Evolutionary conservation across 1,140 invertebrate genomes (phyloP).

Genomic region (Cydia splendana): DNA sequence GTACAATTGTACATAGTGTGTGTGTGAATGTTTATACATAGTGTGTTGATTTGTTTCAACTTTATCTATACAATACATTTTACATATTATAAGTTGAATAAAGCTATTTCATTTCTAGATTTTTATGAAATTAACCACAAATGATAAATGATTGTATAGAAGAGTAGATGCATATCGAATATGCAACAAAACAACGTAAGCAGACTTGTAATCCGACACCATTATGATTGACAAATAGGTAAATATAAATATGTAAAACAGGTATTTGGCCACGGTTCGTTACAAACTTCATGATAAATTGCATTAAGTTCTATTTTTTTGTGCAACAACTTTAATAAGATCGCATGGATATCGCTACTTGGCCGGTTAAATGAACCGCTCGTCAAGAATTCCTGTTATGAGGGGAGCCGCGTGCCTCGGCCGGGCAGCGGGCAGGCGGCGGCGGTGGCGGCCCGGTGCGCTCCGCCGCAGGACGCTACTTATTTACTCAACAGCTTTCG

Average conservation of each 20-base stretch:
- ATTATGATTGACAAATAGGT: slow-evolving; percentile 15
- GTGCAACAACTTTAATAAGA: slow-evolving; percentile 16
- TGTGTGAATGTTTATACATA: too few species aligned
- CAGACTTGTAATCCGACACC: slow-evolving; percentile 13
- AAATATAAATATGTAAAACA: slow-evolving; percentile 25
- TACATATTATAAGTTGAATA: neutral
- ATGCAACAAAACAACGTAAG: slow-evolving; percentile 5
- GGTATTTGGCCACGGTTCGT: neutral
- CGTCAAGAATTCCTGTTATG: slow-evolving; percentile 50
- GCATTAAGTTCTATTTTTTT: slow-evolving; percentile 24
- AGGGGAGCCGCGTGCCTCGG: slow-evolving; percentile 34
- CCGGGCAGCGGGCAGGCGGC: slow-evolving; percentile 36
- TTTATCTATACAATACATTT: neutral
- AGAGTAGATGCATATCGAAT: neutral
- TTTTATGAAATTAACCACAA: neutral
- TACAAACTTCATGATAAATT: slow-evolving; percentile 14
- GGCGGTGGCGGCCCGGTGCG: slow-evolving; percentile 46
- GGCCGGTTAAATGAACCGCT: slow-evolving; percentile 31
- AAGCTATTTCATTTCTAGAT: neutral
- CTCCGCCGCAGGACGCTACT: slow-evolving; percentile 67
- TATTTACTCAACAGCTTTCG: slow-evolving; percentile 78
- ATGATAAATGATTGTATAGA: neutral
- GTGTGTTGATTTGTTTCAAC: neutral
- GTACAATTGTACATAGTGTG: too few species aligned
- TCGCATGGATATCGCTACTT: slow-evolving; percentile 16